phyloP scores from a whole-genome alignment of 1,140 invertebrate species.

The Druon quercuslanigerum region DNA sequence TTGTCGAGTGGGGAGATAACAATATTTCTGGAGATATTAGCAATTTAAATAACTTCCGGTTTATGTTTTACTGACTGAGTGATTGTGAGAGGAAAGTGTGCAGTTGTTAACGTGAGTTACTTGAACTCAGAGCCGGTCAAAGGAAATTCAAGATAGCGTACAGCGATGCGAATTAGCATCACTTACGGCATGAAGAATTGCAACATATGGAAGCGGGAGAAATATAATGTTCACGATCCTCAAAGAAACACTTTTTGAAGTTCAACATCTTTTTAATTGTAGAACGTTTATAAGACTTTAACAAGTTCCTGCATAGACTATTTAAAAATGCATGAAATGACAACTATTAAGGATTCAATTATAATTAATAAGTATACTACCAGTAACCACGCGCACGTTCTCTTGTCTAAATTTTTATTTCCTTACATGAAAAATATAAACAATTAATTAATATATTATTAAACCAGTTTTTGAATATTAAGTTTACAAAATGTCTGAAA shows the following conservation, averaged over 20 bases:
- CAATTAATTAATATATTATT: no score
- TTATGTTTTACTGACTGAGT: slow-evolving; percentile 47
- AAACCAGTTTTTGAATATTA: no score
- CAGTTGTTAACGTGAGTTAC: slow-evolving; percentile 65
- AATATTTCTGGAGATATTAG: slow-evolving; percentile 62
- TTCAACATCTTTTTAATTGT: neutral
- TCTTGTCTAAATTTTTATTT: no score
- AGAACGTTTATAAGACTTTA: no score
- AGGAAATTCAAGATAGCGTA: slow-evolving; percentile 48
- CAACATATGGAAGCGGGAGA: slow-evolving; percentile 15
- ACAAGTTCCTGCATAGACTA: no score
- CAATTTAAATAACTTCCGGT: slow-evolving; percentile 73
- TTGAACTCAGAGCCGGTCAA: slow-evolving; percentile 64
- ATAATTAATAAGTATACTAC: slow-evolving; percentile 1
- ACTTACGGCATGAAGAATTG: slow-evolving; percentile 30
- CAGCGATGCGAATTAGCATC: slow-evolving; percentile 28
- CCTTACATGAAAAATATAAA: no score
- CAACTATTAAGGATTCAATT: no score
- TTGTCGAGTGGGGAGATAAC: slow-evolving; percentile 60
- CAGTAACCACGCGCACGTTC: neutral
- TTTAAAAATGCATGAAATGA: no score
- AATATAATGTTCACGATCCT: slow-evolving; percentile 19
- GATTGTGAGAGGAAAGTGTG: slow-evolving; percentile 40
- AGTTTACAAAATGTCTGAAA: no score
- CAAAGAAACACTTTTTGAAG: slow-evolving; percentile 2